Percentiles rank a stretch among this genome's conserved stretches.
phyloP scores from a whole-genome alignment of 23 tunicate species.

The Oikopleura albicans region DNA sequence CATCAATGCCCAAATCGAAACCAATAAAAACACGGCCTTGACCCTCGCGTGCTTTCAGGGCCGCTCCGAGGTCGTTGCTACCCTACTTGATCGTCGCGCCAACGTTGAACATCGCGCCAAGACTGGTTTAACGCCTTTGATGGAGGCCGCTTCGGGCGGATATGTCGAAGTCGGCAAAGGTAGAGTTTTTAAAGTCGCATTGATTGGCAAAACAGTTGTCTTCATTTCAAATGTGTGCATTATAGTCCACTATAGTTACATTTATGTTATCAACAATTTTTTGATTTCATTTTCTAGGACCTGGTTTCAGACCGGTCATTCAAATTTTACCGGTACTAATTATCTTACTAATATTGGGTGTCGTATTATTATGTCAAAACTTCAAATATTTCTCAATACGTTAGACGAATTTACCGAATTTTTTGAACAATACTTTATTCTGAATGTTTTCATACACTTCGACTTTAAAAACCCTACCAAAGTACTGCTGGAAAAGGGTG shows the following conservation, averaged over 20 bases:
- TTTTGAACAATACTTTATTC: too few relatives aligned
- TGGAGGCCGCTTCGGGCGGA: slow-evolving; percentile 99
- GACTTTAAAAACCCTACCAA: too few relatives aligned
- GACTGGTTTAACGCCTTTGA: slow-evolving; percentile 88
- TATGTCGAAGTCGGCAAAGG: slow-evolving; percentile 69
- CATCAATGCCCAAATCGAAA: slow-evolving; percentile 98
- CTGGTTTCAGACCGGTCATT: too few relatives aligned
- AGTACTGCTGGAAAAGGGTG: slow-evolving; percentile 73
- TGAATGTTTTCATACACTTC: too few relatives aligned
- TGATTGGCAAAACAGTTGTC: not conserved
- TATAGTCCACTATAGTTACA: too few relatives aligned
- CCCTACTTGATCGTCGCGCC: slow-evolving; percentile 78
- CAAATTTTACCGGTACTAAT: too few relatives aligned
- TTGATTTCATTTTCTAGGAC: too few relatives aligned
- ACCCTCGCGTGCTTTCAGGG: slow-evolving; percentile 99
- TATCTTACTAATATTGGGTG: too few relatives aligned
- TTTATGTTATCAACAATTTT: slow-evolving; percentile 1
- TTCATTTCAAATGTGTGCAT: too few relatives aligned
- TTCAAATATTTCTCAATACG: too few relatives aligned
- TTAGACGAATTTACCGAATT: too few relatives aligned
- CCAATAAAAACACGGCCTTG: slow-evolving; percentile 87
- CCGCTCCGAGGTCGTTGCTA: slow-evolving; percentile 77
- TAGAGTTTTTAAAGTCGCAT: not conserved
- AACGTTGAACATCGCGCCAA: slow-evolving; percentile 96
- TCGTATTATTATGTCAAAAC: too few relatives aligned